Evolutionary conservation across 2,888 invertebrate species (phyloP).

Genomic region (Strigamia maritima): DNA sequence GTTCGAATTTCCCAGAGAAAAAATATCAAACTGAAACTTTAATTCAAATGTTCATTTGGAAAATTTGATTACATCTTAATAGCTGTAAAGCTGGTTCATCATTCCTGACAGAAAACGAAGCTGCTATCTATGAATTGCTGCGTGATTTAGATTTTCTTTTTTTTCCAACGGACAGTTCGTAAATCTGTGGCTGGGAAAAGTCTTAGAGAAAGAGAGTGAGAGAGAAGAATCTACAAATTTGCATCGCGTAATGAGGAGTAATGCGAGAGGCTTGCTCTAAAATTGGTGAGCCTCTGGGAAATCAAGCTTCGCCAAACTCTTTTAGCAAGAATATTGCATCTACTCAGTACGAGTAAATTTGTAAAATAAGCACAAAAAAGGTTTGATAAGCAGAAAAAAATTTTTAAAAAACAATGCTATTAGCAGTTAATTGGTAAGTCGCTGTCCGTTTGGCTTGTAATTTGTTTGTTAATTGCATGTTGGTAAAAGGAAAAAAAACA

Average conservation of each 20-base stretch:
- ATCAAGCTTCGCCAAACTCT: constrained; percentile 23
- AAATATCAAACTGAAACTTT: background rate
- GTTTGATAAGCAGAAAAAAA: constrained; percentile 20
- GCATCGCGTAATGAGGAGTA: constrained; percentile 20
- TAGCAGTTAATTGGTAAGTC: constrained; percentile 7
- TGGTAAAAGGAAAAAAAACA: background rate
- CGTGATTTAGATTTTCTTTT: background rate
- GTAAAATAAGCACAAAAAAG: constrained; percentile 23
- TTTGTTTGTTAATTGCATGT: constrained; percentile 12
- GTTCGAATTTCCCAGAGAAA: background rate
- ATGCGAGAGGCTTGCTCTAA: constrained; percentile 19
- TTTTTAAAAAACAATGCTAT: background rate
- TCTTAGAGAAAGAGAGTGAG: background rate
- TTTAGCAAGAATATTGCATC: constrained; percentile 15
- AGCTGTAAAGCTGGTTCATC: background rate
- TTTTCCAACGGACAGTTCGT: background rate
- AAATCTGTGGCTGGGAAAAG: constrained; percentile 11
- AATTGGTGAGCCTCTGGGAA: constrained; percentile 20
- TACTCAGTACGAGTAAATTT: constrained; percentile 20
- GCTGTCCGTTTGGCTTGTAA: background rate
- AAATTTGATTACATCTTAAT: constrained; percentile 11
- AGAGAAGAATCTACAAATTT: constrained; percentile 13
- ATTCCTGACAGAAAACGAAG: background rate
- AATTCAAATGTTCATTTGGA: background rate
- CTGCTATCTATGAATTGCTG: background rate